Percentiles rank a stretch among this genome's conserved stretches.
Conservation (phyloP, 1,140 invertebrate genomes). For the Pseudomyrmex flavicornis region DNA sequence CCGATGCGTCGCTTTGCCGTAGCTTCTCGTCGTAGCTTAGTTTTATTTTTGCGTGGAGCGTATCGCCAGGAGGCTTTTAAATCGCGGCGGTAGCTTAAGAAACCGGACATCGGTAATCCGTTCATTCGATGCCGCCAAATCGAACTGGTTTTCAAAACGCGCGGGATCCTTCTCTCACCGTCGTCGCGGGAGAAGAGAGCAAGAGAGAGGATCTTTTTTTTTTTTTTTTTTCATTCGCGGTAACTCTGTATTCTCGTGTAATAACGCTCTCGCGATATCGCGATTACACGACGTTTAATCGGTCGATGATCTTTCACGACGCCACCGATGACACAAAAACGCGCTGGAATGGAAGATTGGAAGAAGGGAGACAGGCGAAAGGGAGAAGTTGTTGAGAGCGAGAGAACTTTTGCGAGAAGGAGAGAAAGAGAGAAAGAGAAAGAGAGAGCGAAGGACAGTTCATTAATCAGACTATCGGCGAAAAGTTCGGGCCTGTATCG, state of each 20-base stretch:
- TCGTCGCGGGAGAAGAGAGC: neutral
- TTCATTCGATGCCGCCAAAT: conserved; percentile 58
- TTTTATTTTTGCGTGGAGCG: conserved; percentile 53
- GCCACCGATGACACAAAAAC: conserved; percentile 29
- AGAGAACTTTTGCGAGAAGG: conserved; percentile 28
- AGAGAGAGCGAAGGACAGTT: conserved; percentile 2
- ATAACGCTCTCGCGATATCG: conserved; percentile 53
- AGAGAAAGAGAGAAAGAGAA: no score
- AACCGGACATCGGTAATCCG: conserved; percentile 69
- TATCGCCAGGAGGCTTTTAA: conserved; percentile 64
- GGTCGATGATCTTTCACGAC: conserved; percentile 56
- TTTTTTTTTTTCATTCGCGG: no score
- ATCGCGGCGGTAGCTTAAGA: conserved; percentile 62
- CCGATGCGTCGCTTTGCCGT: conserved; percentile 27
- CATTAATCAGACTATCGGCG: conserved; percentile 38
- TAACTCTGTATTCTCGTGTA: conserved; percentile 50
- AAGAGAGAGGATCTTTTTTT: conserved; percentile 1
- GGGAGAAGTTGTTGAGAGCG: conserved; percentile 9
- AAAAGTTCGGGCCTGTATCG: conserved; percentile 47
- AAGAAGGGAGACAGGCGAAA: neutral
- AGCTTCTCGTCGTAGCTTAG: conserved; percentile 36
- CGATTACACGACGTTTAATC: conserved; percentile 64
- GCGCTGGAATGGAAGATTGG: neutral
- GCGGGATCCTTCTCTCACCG: neutral
- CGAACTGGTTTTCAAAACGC: conserved; percentile 61